Conservation (phyloP, 2,113 vertebrate species). For the Addax nasomaculatus region DNA sequence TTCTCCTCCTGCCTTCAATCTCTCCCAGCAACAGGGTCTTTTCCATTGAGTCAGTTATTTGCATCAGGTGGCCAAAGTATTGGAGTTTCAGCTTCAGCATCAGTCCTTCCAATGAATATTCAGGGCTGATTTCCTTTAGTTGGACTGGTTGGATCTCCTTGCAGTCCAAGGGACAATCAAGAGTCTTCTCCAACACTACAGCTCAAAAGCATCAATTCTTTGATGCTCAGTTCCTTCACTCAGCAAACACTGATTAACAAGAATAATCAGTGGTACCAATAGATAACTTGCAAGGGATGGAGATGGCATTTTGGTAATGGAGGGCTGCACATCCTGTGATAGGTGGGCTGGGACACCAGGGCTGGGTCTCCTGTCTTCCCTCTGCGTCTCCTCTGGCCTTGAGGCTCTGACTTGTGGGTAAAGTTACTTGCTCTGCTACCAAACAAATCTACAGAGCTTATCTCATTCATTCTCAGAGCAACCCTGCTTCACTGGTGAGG, state of each 20-base stretch:
- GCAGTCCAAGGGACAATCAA: background rate
- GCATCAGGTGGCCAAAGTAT: background rate
- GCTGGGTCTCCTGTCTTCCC: background rate
- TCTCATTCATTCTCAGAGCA: too few species aligned
- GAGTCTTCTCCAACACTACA: background rate
- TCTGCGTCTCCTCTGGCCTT: fast-evolving
- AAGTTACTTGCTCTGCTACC: background rate
- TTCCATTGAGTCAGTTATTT: background rate
- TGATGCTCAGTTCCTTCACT: background rate
- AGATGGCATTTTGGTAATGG: background rate
- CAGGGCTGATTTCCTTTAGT: background rate
- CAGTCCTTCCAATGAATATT: background rate
- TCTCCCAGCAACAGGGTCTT: background rate
- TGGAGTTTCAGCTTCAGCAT: background rate
- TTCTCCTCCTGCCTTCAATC: background rate
- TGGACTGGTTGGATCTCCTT: background rate
- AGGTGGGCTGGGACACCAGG: background rate
- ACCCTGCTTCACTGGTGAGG: background rate
- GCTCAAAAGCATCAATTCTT: background rate
- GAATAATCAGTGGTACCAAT: background rate
- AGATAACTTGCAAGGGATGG: background rate
- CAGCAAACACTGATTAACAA: background rate
- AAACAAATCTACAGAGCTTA: background rate
- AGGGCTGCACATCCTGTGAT: fast-evolving
- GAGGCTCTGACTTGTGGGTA: background rate